Conservation (phyloP, 2,113 vertebrate genomes). For the Cinclus cinclus region DNA sequence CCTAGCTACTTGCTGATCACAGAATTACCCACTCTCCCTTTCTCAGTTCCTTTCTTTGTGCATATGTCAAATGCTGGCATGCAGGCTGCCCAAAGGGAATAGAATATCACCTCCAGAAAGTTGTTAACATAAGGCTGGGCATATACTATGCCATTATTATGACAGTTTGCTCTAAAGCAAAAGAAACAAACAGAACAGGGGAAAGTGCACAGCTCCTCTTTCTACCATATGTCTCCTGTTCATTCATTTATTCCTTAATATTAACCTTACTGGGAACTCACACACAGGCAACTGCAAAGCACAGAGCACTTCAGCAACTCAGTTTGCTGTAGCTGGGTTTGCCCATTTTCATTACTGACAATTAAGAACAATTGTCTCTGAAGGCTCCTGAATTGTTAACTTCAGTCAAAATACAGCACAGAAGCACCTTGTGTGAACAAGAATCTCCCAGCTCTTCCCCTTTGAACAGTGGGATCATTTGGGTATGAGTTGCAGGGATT, state of each 20-base stretch:
- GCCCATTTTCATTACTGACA: neutral
- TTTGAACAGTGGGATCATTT: neutral
- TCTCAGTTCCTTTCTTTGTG: constrained; percentile 27
- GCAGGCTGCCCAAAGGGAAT: constrained; percentile 60
- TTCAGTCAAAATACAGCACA: neutral
- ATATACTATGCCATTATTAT: constrained; percentile 67
- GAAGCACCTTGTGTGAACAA: neutral
- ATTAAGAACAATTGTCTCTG: neutral
- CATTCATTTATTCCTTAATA: neutral
- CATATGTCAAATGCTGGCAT: constrained; percentile 56
- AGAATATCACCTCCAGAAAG: constrained; percentile 64
- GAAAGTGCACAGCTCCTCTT: neutral
- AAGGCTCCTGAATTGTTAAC: neutral
- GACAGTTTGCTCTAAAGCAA: constrained; percentile 70
- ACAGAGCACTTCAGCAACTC: neutral
- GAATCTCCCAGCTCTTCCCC: neutral
- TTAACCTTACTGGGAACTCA: neutral
- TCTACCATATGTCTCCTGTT: neutral
- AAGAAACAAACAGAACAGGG: constrained; percentile 43
- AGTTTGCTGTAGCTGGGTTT: neutral
- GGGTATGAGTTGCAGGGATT: neutral
- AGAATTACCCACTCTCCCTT: constrained; percentile 29
- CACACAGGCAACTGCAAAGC: neutral
- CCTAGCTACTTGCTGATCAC: neutral
- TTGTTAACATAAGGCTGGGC: constrained; percentile 75